Evolutionary conservation across 1,140 invertebrate species (phyloP).

Genomic region (Mactra quadrangularis): DNA sequence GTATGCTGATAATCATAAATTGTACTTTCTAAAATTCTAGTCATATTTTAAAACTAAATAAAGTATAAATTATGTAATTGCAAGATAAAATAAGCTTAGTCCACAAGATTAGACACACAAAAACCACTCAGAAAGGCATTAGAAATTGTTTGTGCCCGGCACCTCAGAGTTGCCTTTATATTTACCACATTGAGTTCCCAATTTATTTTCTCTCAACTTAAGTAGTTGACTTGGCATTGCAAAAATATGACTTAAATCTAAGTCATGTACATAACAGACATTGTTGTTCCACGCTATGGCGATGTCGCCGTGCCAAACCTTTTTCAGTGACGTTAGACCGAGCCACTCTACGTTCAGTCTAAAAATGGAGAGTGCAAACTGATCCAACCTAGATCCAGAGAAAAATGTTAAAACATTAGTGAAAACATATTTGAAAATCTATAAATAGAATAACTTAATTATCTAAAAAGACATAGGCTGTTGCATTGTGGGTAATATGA

Average conservation of each 20-base stretch:
- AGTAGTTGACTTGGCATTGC: slow-evolving; percentile 80
- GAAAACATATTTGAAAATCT: not conserved
- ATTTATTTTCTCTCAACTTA: slow-evolving; percentile 24
- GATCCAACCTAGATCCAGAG: slow-evolving; percentile 16
- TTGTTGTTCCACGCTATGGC: slow-evolving; percentile 95
- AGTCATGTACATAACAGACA: slow-evolving; percentile 94
- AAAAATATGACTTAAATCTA: slow-evolving; percentile 93
- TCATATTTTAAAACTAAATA: too few species aligned
- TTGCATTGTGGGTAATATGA: too few species aligned
- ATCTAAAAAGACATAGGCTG: not conserved
- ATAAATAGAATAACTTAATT: not conserved
- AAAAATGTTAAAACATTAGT: slow-evolving; percentile 40
- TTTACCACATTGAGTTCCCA: slow-evolving; percentile 37
- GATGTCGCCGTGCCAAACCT: slow-evolving; percentile 94
- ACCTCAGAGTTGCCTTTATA: slow-evolving; percentile 54
- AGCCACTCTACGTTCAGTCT: slow-evolving; percentile 40
- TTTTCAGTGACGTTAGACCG: slow-evolving; percentile 92
- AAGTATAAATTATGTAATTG: too few species aligned
- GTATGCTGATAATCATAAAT: too few species aligned
- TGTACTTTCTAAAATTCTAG: too few species aligned
- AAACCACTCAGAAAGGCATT: slow-evolving; percentile 58
- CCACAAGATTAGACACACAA: slow-evolving; percentile 41
- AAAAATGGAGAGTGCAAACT: slow-evolving; percentile 11
- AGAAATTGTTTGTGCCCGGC: slow-evolving; percentile 57
- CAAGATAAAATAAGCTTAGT: not conserved